Evolutionary conservation across 2,888 invertebrate species (phyloP), one percentile per base, ranked within the genome.

Genomic region (Dolichomitus sp.): DNA sequence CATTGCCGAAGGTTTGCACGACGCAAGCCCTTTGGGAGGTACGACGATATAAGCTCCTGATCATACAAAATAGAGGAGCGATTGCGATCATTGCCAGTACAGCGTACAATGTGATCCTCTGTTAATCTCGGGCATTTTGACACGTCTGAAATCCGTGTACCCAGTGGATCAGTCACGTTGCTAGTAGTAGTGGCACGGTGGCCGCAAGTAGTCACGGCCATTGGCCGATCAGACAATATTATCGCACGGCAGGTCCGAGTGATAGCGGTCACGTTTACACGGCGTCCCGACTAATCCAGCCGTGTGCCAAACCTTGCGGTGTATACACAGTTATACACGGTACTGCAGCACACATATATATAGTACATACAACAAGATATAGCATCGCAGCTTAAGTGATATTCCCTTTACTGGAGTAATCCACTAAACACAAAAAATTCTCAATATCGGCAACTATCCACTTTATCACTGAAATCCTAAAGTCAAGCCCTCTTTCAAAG

Each of bases 261-360:
- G 63, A 74, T 74, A 74, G 63, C 74, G 65, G 74, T 74, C 74
- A 74, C 74, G 74, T 74, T 74, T 75, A 75, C 75, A 75, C 65
- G 75, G 42, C 65, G 57, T 14, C 30, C 54, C 45, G 65, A 42
- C 65, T 75, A 75, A 75, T 75, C 75, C 75, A 45, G 27, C 4
- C 42, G 65, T 37, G 33, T 48, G 42, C 48, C 52, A 52, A 37
- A 52, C 52, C 23, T n/a, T 17, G 40, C 54, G n/a, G n/a, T 61
- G 54, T 75, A 75, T 65, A 74, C 63, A 75, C 40, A 52, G 65
- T 37, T 45, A 42, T 74, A 65, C 50, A 63, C 66, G 30, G 17
- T 17, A 27, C 69, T 33, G 48, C 30, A 11, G 9, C 9, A 7
- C 19, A 7, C 14, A 48, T 33, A 48, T 50, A 45, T 73, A 23